Evolutionary conservation across 2,888 invertebrate species (phyloP), one percentile per base, ranked within the genome.

Genomic region (Melanchra persicariae): DNA sequence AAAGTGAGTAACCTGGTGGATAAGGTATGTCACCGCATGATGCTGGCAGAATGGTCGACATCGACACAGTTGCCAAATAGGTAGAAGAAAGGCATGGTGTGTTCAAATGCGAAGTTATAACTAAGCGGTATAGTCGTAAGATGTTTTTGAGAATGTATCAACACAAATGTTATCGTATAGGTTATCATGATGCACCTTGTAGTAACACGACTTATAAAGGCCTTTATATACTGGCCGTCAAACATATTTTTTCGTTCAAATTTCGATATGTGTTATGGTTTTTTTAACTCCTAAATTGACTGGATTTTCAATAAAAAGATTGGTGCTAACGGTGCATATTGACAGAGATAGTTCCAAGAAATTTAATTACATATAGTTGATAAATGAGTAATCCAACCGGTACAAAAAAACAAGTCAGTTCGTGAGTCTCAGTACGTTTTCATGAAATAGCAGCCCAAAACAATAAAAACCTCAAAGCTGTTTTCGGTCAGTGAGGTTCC

Each of bases 161-260:
- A 67, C 9, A 51, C 10, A 58, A 47, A n/a, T 49, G 40, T 12
- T 43, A 57, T 73, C 37, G 24, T 43, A 22, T 26, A 62, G 64
- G 76, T 80, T 78, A 78, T 80, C 76, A 10, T 40, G 19, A 61
- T 65, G 58, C 76, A 59, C 70, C 65, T 54, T 26, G 17, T n/a
- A 54, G 19, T 40, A n/a, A n/a, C n/a, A 37, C n/a, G 51, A 65
- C n/a, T 54, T n/a, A 30, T 64, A 40, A 69, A 17, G 60, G 49
- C n/a, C 34, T 58, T 6, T 75, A 15, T n/a, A 70, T 30, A 70
- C 52, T 51, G 12, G 24, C 9, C 10, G 4, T 24, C 5, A 22
- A 17, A 10, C 22, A 34, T 7, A 15, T 12, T 8, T n/a, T 1
- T 47, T 17, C 17, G 2, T 19, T 17, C 30, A 17, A 40, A 30